A percentile compares a stretch with the other conserved stretches of the same genome.
These are phyloP conservation scores for Semnopithecus entellus DNA, from an alignment of 2,113 vertebrate genomes.

Conservation along the genomic window DNA sequence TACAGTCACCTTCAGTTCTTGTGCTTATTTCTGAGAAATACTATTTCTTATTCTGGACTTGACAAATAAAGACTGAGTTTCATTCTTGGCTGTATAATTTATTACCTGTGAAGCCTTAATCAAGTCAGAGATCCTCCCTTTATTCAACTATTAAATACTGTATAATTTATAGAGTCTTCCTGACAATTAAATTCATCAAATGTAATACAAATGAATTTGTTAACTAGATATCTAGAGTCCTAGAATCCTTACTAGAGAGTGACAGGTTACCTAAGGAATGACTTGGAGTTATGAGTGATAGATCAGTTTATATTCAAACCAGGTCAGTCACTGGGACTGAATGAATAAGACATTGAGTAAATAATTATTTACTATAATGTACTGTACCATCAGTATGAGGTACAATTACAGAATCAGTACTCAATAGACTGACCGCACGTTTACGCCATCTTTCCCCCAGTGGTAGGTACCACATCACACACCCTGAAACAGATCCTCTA, in stretches of 20 bases:
- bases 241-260: not conserved
- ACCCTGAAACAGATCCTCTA: not conserved
- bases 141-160: not conserved
- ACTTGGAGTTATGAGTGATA: not conserved
- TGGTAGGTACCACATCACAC: not conserved
- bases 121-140: not conserved
- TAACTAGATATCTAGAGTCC: not conserved
- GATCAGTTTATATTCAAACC: not conserved
- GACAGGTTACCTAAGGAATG: not conserved
- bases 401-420: not conserved
- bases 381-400: not conserved
- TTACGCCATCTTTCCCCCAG: not conserved
- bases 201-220: not conserved
- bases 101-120: not conserved
- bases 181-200: constrained; percentile 1
- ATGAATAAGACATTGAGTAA: not conserved
- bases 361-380: not conserved
- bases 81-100: not conserved
- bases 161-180: not conserved
- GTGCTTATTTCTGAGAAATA: constrained; percentile 16
- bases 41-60: not conserved
- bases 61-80: not conserved
- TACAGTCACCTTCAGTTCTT: not conserved
- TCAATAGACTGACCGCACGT: accelerated
- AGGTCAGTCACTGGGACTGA: not conserved